Conservation (phyloP, 2,888 invertebrate species). For the Lacanobia wlatinum region DNA sequence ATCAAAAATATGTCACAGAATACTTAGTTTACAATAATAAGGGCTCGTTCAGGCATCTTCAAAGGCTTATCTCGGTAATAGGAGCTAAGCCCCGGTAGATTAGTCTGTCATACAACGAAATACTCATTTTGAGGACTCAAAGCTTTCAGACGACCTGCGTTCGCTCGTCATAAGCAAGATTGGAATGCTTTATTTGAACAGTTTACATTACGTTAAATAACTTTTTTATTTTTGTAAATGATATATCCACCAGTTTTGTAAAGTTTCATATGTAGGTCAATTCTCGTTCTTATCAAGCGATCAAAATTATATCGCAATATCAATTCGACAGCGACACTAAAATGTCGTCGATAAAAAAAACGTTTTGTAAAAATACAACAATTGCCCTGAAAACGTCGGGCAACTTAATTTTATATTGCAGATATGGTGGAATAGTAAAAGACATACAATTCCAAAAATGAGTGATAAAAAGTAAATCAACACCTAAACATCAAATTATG, state of each 20-base stretch:
- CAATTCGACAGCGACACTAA: too few relatives aligned
- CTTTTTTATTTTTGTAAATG: background rate
- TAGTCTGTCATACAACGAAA: conserved; percentile 51
- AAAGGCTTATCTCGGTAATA: conserved; percentile 56
- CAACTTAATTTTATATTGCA: too few relatives aligned
- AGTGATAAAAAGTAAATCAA: too few relatives aligned
- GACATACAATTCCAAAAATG: too few relatives aligned
- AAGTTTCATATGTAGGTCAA: too few relatives aligned
- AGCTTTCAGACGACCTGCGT: conserved; percentile 33
- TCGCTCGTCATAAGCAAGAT: conserved; percentile 29
- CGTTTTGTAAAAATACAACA: too few relatives aligned
- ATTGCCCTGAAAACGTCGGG: too few relatives aligned
- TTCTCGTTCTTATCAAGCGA: too few relatives aligned
- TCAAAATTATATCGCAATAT: too few relatives aligned
- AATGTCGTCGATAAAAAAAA: too few relatives aligned
- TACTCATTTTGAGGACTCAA: conserved; percentile 49
- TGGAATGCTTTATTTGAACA: conserved; percentile 24
- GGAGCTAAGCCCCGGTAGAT: conserved; percentile 43
- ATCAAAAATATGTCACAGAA: conserved; percentile 20
- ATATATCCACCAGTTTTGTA: background rate
- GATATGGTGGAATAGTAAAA: too few relatives aligned
- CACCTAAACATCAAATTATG: too few relatives aligned
- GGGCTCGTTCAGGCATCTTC: conserved; percentile 29
- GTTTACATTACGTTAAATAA: conserved; percentile 15
- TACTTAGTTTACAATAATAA: conserved; percentile 33